These are phyloP conservation scores for Triplophysa siluroides DNA, from an alignment of 2,113 vertebrate genomes.

Conservation along the genomic window DNA sequence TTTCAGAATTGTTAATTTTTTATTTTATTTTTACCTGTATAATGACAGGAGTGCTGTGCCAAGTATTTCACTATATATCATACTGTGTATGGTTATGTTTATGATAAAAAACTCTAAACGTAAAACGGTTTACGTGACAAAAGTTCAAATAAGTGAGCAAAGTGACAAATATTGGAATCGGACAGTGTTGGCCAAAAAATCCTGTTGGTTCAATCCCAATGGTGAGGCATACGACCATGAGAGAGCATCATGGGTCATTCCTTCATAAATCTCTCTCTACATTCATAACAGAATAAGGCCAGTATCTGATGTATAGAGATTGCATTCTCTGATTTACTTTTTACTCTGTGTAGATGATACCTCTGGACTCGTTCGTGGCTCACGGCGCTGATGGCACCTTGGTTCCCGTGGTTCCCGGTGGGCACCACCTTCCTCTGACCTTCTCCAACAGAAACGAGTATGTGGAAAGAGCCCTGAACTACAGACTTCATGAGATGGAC, in stretches of 20 bases:
- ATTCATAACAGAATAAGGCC: background rate
- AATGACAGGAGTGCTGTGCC: no score
- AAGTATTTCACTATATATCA: no score
- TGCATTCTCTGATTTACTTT: background rate
- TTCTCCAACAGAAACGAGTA: conserved; percentile 78
- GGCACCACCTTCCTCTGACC: conserved; percentile 74
- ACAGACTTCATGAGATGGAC: conserved; percentile 80
- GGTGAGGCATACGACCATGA: background rate
- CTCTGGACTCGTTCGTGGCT: conserved; percentile 78
- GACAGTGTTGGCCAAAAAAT: no score
- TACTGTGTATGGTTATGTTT: no score
- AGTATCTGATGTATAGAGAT: background rate
- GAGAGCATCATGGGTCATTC: background rate
- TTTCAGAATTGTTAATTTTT: no score
- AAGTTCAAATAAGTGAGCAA: no score
- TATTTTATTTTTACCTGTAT: no score
- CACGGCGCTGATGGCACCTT: conserved; percentile 77
- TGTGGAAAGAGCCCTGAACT: conserved; percentile 76
- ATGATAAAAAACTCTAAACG: no score
- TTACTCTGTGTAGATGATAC: conserved; percentile 73
- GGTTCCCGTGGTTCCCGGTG: conserved; percentile 77
- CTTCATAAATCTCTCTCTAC: background rate
- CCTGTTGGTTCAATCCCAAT: no score
- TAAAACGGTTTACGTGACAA: no score
- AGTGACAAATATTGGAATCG: no score